These are phyloP conservation scores for Osmoderma eremita DNA, from an alignment of 2,888 invertebrate genomes.

Conservation along the genomic window DNA sequence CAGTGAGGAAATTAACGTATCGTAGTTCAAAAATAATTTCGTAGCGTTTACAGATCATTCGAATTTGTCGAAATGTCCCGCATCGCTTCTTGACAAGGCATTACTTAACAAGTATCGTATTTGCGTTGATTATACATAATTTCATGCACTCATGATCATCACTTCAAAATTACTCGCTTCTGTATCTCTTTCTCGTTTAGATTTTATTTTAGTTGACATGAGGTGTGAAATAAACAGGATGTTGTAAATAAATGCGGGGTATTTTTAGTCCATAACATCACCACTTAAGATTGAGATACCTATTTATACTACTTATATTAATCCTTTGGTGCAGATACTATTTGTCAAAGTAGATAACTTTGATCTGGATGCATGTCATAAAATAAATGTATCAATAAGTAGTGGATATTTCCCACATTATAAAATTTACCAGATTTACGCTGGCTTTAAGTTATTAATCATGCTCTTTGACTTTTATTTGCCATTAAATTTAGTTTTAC, in stretches of 20 bases:
- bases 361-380: not conserved
- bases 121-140: constrained; percentile 7
- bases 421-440: not conserved
- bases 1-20: too few species aligned
- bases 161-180: not conserved
- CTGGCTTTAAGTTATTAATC: not conserved
- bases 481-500: not conserved
- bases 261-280: constrained; percentile 11
- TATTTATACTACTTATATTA: too few species aligned
- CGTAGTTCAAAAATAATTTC: constrained; percentile 16
- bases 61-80: not conserved
- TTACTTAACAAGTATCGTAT: not conserved
- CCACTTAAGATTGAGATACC: not conserved
- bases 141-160: not conserved
- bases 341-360: not conserved
- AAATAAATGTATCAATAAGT: too few species aligned
- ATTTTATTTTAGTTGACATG: constrained; percentile 15
- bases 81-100: constrained; percentile 4
- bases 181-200: constrained; percentile 11
- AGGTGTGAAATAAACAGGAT: constrained; percentile 26
- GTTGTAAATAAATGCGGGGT: constrained; percentile 1
- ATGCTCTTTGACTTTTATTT: not conserved
- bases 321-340: not conserved
- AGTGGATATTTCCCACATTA: not conserved
- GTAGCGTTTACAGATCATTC: not conserved